Percentiles rank a stretch among this genome's conserved stretches.
Evolutionary conservation across 2,888 invertebrate genomes (phyloP).

Genomic region (Mylabris sibirica): DNA sequence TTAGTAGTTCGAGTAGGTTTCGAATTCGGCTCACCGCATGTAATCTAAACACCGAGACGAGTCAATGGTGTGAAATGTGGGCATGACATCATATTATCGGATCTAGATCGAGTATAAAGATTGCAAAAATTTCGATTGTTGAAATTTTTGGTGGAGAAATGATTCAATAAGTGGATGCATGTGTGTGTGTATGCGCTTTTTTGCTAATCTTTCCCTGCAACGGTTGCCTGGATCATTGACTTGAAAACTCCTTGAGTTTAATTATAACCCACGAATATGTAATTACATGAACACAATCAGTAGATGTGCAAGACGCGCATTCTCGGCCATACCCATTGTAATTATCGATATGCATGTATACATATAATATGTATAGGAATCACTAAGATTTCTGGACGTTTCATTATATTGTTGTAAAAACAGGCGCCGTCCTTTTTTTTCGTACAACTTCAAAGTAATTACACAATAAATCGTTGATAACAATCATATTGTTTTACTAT

Average conservation of each 20-base stretch:
- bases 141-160: not conserved
- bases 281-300: constrained; percentile 62
- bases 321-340: constrained; percentile 53
- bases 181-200: no score
- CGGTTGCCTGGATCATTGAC: constrained; percentile 57
- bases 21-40: constrained; percentile 36
- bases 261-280: constrained; percentile 62
- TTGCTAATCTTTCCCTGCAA: constrained; percentile 17
- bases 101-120: not conserved
- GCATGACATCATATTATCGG: constrained; percentile 21
- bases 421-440: not conserved
- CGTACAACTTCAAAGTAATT: not conserved
- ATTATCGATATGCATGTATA: constrained; percentile 49
- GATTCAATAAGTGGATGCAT: no score
- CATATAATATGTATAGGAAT: not conserved
- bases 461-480: not conserved
- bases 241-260: constrained; percentile 54
- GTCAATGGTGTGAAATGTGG: constrained; percentile 17
- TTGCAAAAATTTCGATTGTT: not conserved
- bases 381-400: constrained; percentile 1
- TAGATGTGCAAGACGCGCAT: constrained; percentile 54
- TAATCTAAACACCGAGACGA: constrained; percentile 15
- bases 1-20: constrained; percentile 42
- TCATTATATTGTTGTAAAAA: not conserved
- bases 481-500: not conserved